phyloP scores from a whole-genome alignment of 1,140 invertebrate species.

The Holcopasites calliopsidis region DNA sequence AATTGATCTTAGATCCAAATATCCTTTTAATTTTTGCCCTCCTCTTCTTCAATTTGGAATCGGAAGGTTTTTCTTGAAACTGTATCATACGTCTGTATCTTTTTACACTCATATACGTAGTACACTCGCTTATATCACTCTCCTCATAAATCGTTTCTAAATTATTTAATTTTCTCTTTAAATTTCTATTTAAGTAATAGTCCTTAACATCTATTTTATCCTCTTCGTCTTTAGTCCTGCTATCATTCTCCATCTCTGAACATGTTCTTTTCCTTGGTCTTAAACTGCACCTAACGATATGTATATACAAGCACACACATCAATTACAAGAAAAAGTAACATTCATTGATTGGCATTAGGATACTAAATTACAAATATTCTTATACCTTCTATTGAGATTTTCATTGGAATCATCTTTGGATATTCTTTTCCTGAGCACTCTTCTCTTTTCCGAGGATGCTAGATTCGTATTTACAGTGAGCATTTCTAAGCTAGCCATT shows the following conservation, averaged over 20 bases:
- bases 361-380: constrained; percentile 4
- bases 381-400: constrained; percentile 70
- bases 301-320: neutral
- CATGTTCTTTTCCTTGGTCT: constrained; percentile 69
- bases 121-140: constrained; percentile 58
- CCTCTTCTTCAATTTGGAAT: constrained; percentile 72
- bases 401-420: constrained; percentile 44
- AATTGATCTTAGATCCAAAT: constrained; percentile 66
- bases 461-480: constrained; percentile 63
- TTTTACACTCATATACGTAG: constrained; percentile 66
- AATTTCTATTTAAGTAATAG: constrained; percentile 73
- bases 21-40: constrained; percentile 70
- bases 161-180: constrained; percentile 67
- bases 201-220: constrained; percentile 59
- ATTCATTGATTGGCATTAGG: neutral
- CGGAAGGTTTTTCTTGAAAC: constrained; percentile 59
- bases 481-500: constrained; percentile 69
- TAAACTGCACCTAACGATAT: constrained; percentile 65
- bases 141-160: constrained; percentile 78
- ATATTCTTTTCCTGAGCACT: constrained; percentile 57
- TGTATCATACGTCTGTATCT: constrained; percentile 73
- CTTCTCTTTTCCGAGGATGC: constrained; percentile 11
- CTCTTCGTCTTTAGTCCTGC: neutral
- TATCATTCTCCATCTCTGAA: constrained; percentile 60
- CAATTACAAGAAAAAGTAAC: neutral